Conservation (phyloP, 2,113 vertebrate species). For the Glareola pratincola region DNA sequence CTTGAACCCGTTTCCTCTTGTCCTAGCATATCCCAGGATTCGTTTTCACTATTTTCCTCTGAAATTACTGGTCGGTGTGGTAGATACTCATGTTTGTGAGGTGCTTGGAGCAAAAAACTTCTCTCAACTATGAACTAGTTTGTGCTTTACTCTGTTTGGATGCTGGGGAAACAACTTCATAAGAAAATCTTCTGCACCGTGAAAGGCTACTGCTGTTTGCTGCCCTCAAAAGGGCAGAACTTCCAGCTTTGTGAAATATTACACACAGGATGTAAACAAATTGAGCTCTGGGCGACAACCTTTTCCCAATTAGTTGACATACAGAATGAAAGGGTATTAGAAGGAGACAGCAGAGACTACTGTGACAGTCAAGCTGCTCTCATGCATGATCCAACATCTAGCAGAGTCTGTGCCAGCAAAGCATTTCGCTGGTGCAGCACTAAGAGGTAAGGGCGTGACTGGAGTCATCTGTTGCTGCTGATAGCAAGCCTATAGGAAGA, state of each 20-base stretch:
- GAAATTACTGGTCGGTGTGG: not conserved
- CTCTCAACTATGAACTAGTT: not conserved
- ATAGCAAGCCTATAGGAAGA: not conserved
- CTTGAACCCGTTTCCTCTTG: no score
- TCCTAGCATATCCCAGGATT: not conserved
- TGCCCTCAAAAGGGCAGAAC: not conserved
- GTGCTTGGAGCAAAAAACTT: not conserved
- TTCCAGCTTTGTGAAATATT: not conserved
- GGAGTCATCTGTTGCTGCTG: rapidly evolving
- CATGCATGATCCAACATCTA: not conserved
- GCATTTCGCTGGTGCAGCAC: not conserved
- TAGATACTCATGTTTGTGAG: not conserved
- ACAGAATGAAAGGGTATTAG: not conserved
- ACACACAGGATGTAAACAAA: not conserved
- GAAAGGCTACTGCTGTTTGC: not conserved
- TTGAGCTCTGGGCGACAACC: not conserved
- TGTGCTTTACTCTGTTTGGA: not conserved
- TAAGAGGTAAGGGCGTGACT: rapidly evolving
- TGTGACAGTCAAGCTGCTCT: not conserved
- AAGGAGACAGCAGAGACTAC: not conserved
- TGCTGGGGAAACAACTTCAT: not conserved
- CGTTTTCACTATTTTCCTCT: not conserved
- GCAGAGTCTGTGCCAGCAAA: not conserved
- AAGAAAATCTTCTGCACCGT: not conserved
- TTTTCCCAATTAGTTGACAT: not conserved